phyloP scores from a whole-genome alignment of 2,888 invertebrate species.

The Drosophila mayaguana region DNA sequence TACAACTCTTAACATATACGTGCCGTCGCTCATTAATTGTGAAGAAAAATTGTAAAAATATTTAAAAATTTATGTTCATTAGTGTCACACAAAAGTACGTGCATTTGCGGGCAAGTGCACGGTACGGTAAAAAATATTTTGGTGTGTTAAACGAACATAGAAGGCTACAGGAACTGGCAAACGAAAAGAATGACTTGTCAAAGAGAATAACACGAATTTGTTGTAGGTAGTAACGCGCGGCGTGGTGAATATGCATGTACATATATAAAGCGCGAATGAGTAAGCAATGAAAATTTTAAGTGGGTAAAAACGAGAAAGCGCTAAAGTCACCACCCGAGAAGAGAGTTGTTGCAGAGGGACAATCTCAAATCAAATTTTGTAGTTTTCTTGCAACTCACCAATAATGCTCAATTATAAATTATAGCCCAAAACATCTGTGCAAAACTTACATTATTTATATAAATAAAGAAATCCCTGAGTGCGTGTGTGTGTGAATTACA shows the following conservation, averaged over 20 bases:
- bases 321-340: conserved; percentile 62
- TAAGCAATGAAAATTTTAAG: conserved; percentile 62
- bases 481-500: conserved; percentile 42
- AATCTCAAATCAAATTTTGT: conserved; percentile 54
- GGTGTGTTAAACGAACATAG: conserved; percentile 12
- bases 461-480: conserved; percentile 30
- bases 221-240: conserved; percentile 57
- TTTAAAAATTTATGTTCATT: conserved; percentile 25
- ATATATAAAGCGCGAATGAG: conserved; percentile 58
- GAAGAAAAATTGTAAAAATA: conserved; percentile 38
- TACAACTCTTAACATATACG: conserved; percentile 44
- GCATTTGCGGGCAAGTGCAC: conserved; percentile 57
- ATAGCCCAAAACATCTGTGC: conserved; percentile 31
- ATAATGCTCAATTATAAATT: conserved; percentile 41
- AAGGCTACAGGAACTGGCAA: conserved; percentile 21
- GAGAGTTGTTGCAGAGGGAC: conserved; percentile 57
- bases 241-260: conserved; percentile 62
- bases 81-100: conserved; percentile 37
- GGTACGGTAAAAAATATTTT: conserved; percentile 15
- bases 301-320: conserved; percentile 66
- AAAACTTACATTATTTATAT: conserved; percentile 34
- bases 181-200: conserved; percentile 68
- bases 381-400: conserved; percentile 52
- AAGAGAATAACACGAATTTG: conserved; percentile 59
- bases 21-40: conserved; percentile 51